Evolutionary conservation across 2,888 invertebrate species (phyloP).

Genomic region (Lasioglossum malachurum): DNA sequence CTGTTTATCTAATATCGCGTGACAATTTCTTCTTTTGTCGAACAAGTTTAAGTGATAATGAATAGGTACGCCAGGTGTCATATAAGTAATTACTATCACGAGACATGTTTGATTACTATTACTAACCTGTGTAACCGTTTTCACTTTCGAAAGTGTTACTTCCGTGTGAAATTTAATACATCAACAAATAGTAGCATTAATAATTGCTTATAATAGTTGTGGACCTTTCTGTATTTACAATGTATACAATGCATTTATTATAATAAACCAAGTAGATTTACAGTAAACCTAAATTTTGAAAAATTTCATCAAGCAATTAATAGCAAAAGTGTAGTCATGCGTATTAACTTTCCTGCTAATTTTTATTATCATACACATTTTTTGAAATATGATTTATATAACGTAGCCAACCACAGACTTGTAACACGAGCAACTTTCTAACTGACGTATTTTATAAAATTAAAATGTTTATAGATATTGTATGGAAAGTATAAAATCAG

Average conservation of each 20-base stretch:
- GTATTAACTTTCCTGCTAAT: not conserved
- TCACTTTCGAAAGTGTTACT: slow-evolving; percentile 3
- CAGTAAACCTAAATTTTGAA: too few species aligned
- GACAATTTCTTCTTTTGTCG: not conserved
- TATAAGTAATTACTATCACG: not conserved
- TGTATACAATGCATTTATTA: not conserved
- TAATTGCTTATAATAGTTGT: too few species aligned
- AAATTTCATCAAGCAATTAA: not conserved
- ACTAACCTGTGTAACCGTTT: not conserved
- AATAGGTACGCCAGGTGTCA: not conserved
- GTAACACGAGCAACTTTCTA: not conserved
- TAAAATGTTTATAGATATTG: not conserved
- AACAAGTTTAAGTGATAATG: not conserved
- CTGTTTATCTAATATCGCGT: not conserved
- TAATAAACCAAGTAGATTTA: too few species aligned
- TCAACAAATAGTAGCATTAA: not conserved
- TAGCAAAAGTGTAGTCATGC: not conserved
- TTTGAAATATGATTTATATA: not conserved
- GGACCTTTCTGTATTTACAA: not conserved
- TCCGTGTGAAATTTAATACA: not conserved
- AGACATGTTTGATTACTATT: not conserved
- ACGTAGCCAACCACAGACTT: not conserved
- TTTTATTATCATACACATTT: not conserved
- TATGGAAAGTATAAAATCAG: too few species aligned
- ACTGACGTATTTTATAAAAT: not conserved